Evolutionary conservation across 2,797 vertebrate genomes (phyloP).

Genomic region (Danionella dracula): DNA sequence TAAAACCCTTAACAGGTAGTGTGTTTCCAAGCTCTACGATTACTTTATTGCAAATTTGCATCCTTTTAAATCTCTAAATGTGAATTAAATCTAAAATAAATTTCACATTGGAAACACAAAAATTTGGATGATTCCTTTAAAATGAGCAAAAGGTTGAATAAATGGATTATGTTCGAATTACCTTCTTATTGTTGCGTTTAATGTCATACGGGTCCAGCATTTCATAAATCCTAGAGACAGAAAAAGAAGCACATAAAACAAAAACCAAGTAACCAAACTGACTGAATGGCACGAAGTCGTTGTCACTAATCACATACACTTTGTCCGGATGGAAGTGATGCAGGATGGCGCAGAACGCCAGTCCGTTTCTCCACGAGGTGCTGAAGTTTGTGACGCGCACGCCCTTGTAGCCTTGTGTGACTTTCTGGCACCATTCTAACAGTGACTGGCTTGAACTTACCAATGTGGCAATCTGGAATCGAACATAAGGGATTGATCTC

Average conservation of each 20-base stretch:
- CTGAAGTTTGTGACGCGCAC: constrained; percentile 85
- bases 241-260: neutral
- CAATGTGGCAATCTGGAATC: constrained; percentile 51
- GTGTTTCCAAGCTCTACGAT: too few species aligned
- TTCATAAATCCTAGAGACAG: constrained; percentile 69
- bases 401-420: constrained; percentile 74
- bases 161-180: too few species aligned
- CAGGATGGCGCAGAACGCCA: constrained; percentile 86
- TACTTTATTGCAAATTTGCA: too few species aligned
- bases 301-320: constrained; percentile 66
- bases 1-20: too few species aligned
- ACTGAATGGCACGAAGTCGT: neutral
- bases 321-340: constrained; percentile 80
- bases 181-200: constrained; percentile 86
- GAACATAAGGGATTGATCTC: constrained; percentile 3
- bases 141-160: too few species aligned
- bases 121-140: too few species aligned
- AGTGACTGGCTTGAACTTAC: constrained; percentile 77
- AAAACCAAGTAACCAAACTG: neutral
- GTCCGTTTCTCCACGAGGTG: constrained; percentile 87
- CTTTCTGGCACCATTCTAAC: constrained; percentile 81
- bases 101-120: too few species aligned
- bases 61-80: too few species aligned
- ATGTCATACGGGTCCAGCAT: constrained; percentile 82
- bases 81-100: too few species aligned